These are phyloP conservation scores for Acrobasis suavella DNA, from an alignment of 2,888 invertebrate genomes.

Conservation along the genomic window DNA sequence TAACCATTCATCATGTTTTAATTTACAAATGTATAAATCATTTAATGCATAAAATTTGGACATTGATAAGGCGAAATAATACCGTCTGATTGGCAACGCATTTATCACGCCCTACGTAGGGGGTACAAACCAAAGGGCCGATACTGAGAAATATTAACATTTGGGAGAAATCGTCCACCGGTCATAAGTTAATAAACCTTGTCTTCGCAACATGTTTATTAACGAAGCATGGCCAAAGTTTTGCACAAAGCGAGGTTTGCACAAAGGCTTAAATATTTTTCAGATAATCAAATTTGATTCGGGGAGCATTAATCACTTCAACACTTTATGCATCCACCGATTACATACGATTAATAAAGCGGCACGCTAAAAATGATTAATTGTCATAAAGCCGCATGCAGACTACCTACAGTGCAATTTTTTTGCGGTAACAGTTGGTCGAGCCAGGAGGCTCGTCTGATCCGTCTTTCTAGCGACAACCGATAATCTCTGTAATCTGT, in stretches of 20 bases:
- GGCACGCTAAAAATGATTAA: conserved; percentile 65
- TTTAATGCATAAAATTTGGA: conserved; percentile 9
- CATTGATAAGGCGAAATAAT: conserved; percentile 20
- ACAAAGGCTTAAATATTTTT: conserved; percentile 51
- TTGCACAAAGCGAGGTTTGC: conserved; percentile 28
- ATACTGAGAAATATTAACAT: conserved; percentile 19
- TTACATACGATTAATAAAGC: conserved; percentile 64
- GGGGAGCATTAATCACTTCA: conserved; percentile 73
- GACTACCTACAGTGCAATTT: conserved; percentile 4
- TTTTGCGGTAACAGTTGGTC: not conserved
- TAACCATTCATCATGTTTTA: conserved; percentile 10
- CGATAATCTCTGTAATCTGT: not conserved
- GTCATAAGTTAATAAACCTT: conserved; percentile 61
- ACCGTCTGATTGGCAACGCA: conserved; percentile 17
- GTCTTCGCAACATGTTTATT: conserved; percentile 57
- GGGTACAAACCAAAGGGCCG: conserved; percentile 11
- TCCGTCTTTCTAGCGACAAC: not conserved
- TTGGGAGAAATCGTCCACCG: conserved; percentile 33
- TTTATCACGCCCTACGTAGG: conserved; percentile 20
- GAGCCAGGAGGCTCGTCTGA: not conserved
- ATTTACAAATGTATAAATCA: conserved; percentile 14
- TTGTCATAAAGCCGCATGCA: conserved; percentile 38
- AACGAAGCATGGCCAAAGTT: conserved; percentile 34
- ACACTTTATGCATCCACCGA: conserved; percentile 66
- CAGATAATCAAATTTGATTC: conserved; percentile 72